Base-by-base conservation (phyloP, 2,888 invertebrate genomes). In the Achlya flavicornis region DNA sequence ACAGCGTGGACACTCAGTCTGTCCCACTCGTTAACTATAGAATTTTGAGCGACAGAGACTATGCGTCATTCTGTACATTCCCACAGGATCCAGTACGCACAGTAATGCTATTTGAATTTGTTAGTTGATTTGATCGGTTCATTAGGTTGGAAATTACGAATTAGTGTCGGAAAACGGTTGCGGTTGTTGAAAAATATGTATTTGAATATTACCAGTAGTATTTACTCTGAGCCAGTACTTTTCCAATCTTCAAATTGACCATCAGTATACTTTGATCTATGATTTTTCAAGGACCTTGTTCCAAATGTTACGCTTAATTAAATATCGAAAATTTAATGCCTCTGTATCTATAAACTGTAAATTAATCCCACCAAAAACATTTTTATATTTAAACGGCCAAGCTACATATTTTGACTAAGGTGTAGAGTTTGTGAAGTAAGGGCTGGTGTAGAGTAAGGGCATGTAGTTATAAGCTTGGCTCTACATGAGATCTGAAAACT, bases 11-110 rank as follows among this genome's bases (percentile, higher is more conserved):
- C 66, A 70, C 70, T 68, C 75, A 65, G 64, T 76, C 70, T 67
- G 61, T 67, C 63, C 60, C 57, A 58, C 58, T 63, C 33, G 61
- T 66, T 33, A 58, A 26, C 63, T 61, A 64, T 38, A 68, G 48
- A 4, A 11, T 63, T 38, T 68, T 58, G 58, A 46, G 38, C 16
- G 43, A 57, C 65, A 58, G 58, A 48, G 16, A 41, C 57, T 35
- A 11, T 63, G 65, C 62, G 61, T 72, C 64, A 12, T 16, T 63
- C 35, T 71, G 69, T 70, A 58, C 71, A 70, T 77, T 77, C 72
- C 65, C 69, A 62, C 67, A 70, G 66, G 73, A 75, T 75, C 70
- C 70, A 69, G 11, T 60, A 10, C 19, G 12, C n/a, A n/a, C 6
- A 46, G 10, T 46, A n/a, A 46, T 46, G 46, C 19, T 19, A 53